Percentiles rank a stretch among this genome's conserved stretches.
Evolutionary conservation across 2,797 vertebrate genomes (phyloP).

Genomic region (Anabacerthia variegaticeps): DNA sequence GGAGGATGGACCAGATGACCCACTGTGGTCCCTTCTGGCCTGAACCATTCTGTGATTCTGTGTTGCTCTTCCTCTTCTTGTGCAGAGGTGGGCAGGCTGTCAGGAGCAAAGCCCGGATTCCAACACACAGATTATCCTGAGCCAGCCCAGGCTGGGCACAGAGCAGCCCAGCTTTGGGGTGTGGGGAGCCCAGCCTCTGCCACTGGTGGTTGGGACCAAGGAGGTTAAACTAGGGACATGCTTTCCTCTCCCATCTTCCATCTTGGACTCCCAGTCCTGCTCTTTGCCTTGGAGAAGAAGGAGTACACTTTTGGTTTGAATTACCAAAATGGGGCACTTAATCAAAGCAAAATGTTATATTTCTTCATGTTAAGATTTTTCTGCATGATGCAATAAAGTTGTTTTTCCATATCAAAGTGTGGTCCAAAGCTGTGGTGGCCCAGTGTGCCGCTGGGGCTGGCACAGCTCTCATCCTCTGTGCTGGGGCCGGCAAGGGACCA

Average conservation of each 20-base stretch:
- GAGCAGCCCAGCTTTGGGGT: background rate
- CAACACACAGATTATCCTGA: fast-evolving
- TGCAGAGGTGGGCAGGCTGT: background rate
- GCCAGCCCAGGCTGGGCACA: background rate
- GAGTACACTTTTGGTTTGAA: background rate
- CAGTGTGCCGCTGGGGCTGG: fast-evolving
- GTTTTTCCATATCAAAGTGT: background rate
- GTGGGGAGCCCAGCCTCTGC: background rate
- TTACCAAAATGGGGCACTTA: background rate
- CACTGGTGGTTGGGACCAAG: background rate
- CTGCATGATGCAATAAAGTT: background rate
- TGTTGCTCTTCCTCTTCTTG: background rate
- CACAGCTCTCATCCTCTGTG: background rate
- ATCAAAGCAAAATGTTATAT: background rate
- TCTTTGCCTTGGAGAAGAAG: background rate
- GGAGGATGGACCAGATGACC: background rate
- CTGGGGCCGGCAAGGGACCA: background rate
- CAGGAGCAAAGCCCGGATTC: background rate
- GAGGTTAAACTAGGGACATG: background rate
- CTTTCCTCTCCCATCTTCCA: background rate
- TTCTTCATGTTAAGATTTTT: background rate
- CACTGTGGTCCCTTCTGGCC: background rate
- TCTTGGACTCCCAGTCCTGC: background rate
- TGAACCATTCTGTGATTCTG: background rate
- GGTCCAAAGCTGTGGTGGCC: background rate